Base-by-base conservation (phyloP, 2,888 invertebrate species). In the Apamea anceps region DNA sequence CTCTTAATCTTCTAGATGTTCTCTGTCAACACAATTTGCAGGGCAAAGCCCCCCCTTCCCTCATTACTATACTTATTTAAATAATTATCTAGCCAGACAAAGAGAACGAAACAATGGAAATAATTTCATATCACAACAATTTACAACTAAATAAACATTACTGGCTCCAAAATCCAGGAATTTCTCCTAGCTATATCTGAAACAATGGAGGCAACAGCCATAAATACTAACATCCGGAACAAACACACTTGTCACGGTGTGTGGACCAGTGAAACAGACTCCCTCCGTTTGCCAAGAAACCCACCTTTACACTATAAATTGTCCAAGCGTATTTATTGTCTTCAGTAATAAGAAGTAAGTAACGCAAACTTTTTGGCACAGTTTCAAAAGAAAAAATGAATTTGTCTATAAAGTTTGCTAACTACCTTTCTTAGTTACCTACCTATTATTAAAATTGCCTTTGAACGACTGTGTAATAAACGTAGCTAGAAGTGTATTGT, bases 151-250 rank as follows among this genome's bases (percentile, higher is more conserved):
- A 81, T 75, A 75, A 75, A 75, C 63, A 70, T 62, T 54, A 75
- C 73, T 80, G 25, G 37, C 54, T 80, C 75, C 48, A 54, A 74
- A 68, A 54, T 25, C 60, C 51, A 63, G 70, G 62, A 77, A 79
- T 79, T 76, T 65, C 72, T 85, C 72, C 62, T 62, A 68, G 75
- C 67, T 65, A 78, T 75, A 74, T 82, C 78, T 79, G 84, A 78
- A 81, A 86, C 81, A 81, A 78, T 74, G 77, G 83, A 72, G 73
- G 82, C 80, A 77, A 80, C 79, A 71, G 75, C 80, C 86, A 86
- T 89, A 90, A 90, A 87, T 89, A 90, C 85, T 62, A 84, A 82
- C 85, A 87, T 86, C 85, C 88, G 86, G 81, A 88, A 88, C 89
- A 85, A 87, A 89, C 90, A 85, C 85, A 89, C 88, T 86, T 85